phyloP scores from a whole-genome alignment of 1,140 invertebrate species.

The Bombus waltoni region DNA sequence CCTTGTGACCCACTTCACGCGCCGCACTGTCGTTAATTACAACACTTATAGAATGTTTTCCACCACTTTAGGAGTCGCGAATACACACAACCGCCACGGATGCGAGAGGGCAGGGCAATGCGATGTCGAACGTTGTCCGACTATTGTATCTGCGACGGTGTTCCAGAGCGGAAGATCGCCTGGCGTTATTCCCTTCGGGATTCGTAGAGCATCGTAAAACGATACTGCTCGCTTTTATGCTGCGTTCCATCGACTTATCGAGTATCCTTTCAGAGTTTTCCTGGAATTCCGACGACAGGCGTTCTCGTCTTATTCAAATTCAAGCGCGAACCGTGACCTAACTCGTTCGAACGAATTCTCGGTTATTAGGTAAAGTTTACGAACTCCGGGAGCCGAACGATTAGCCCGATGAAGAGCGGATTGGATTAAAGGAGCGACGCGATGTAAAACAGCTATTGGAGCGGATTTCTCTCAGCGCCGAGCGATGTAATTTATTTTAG shows the following conservation, averaged over 20 bases:
- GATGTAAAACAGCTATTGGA: neutral
- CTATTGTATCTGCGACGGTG: neutral
- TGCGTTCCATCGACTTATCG: constrained; percentile 16
- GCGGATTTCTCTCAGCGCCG: neutral
- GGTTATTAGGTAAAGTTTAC: neutral
- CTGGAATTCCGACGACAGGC: neutral
- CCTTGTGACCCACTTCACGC: constrained; percentile 52
- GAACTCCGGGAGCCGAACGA: neutral
- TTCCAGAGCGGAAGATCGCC: constrained; percentile 16
- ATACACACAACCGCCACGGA: neutral
- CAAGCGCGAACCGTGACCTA: neutral
- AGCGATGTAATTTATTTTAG: neutral
- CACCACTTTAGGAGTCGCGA: neutral
- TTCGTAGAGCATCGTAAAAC: neutral
- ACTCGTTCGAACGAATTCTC: neutral
- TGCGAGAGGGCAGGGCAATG: neutral
- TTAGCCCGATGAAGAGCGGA: neutral
- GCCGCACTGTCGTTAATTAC: constrained; percentile 50
- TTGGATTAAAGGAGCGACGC: no score
- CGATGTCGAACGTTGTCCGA: constrained; percentile 1
- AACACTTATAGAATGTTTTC: neutral
- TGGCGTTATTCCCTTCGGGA: neutral
- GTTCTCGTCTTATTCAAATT: neutral
- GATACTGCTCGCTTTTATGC: constrained; percentile 13
- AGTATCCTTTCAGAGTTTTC: neutral